A percentile compares a stretch with the other conserved stretches of the same genome.
Evolutionary conservation across 2,888 invertebrate species (phyloP).

Genomic region (Eupithecia centaureata): DNA sequence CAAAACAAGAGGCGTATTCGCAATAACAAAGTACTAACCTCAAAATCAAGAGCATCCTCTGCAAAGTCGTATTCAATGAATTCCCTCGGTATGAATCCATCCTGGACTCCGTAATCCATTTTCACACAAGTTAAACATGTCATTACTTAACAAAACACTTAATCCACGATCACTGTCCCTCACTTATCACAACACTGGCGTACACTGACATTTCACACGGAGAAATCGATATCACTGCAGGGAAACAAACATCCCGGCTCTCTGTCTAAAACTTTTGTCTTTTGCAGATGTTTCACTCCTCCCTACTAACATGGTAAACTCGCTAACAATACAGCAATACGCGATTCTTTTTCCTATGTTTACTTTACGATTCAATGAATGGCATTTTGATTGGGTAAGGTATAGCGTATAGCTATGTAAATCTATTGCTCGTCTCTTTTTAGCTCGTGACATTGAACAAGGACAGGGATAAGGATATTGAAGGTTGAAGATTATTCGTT

Average conservation of each 20-base stretch:
- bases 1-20: conserved; percentile 17
- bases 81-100: conserved; percentile 70
- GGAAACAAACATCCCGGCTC: background rate
- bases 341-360: background rate
- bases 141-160: conserved; percentile 45
- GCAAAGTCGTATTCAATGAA: conserved; percentile 76
- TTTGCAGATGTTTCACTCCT: background rate
- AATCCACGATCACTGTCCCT: background rate
- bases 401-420: too few species aligned
- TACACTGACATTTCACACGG: too few species aligned
- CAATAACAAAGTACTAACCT: conserved; percentile 62
- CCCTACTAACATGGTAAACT: background rate
- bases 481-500: background rate
- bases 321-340: background rate
- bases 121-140: conserved; percentile 71
- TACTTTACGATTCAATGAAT: background rate
- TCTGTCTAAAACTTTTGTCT: background rate
- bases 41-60: conserved; percentile 78
- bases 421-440: background rate
- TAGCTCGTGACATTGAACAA: background rate
- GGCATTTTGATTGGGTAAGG: background rate
- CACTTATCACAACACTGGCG: background rate
- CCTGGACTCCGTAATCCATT: conserved; percentile 73
- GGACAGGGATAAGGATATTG: background rate
- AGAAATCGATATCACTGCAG: background rate